Base-by-base conservation (phyloP, 2,113 vertebrate species). In the Oreochromis niloticus region DNA sequence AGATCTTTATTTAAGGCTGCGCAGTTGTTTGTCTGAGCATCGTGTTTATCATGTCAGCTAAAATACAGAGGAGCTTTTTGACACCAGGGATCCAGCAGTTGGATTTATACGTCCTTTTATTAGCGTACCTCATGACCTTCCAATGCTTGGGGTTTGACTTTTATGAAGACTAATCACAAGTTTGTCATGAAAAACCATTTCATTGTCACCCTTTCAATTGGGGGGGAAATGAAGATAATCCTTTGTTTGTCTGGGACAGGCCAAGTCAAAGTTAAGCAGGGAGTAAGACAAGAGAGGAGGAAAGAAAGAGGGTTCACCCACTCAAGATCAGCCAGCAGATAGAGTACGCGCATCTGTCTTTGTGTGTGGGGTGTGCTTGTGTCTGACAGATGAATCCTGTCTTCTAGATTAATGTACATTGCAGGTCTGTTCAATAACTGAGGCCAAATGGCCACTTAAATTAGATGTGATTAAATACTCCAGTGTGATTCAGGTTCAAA, bases 401-500 rank as follows among this genome's bases (percentile, higher is more conserved):
- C 87, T 43, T 48, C 78, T 52, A 83, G 91, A 94, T 88, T 93
- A 86, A 94, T 94, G 86, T 36, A 41, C 82, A 27, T 79, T 86
- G 46, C 71, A 85, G 93, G 85, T 83, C 82, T 88, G 88, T 57
- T 82, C 87, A 93, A 88, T 81, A 89, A 84, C 83, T 36, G 61
- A 79, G 86, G 87, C 92, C 89, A 95, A 95, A 93, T 66, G 34
- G 87, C 85, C 68, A 54, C 80, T 93, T 92, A 95, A 94, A 96
- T 95, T 91, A 95, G 87, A 92, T 89, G 83, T 94, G 94, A 95
- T 96, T 92, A 95, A 96, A 94, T 93, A 68, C 90, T 85, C 78
- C 81, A 88, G 86, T 82, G 90, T 94, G 84, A 92, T 91, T 91
- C 89, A 84, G 88, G 83, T 94, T 93, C 87, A 93, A 89, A 94